Evolutionary conservation across 2,797 vertebrate species (phyloP), one percentile per base, ranked within the genome.

Genomic region (Lutjanus argentimaculatus): DNA sequence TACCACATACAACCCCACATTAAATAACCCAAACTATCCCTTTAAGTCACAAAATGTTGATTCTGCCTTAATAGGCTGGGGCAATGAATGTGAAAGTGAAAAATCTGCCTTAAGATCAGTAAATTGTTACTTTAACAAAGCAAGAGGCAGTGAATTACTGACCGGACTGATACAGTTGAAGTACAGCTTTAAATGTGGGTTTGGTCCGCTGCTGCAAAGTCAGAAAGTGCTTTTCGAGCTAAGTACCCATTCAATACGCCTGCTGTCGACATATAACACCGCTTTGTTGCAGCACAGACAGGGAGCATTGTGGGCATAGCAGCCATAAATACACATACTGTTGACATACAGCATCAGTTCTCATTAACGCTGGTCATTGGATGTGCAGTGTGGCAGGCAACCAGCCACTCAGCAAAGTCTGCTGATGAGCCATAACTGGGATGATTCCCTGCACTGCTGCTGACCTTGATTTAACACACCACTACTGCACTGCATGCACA

Each of bases 271-370:
- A 76, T 65, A 69, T 22, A 80, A 68, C 67, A 30, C 57, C 13
- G 74, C 75, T 76, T 73, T 77, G 83, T 75, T 82, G 81, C 65
- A 75, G 84, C 75, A 63, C 48, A 80, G 77, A 78, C 83, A 57
- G 59, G 30, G 36, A 58, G 81, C 80, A 77, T 42, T 85, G 88
- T 85, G 88, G 57, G 70, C 52, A 55, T 42, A 3, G 16, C 7
- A 1, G 52, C 49, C 72, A 77, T 87, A 87, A 89, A 92, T 84
- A 77, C 68, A 71, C 62, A 67, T 22, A 30, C 71, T 74, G 85
- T 82, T 84, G 82, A 90, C 83, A 75, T 71, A 67, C 80, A 82
- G 85, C 85, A 85, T 86, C 84, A 63, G 80, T 69, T 90, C 90
- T 88, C 86, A 90, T 92, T 92, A 88, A 67, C 57, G 71, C 70